Percentiles rank a stretch among this genome's conserved stretches.
phyloP scores from a whole-genome alignment of 92 coral and sea anemone species.

The Epizoanthus fatuus region DNA sequence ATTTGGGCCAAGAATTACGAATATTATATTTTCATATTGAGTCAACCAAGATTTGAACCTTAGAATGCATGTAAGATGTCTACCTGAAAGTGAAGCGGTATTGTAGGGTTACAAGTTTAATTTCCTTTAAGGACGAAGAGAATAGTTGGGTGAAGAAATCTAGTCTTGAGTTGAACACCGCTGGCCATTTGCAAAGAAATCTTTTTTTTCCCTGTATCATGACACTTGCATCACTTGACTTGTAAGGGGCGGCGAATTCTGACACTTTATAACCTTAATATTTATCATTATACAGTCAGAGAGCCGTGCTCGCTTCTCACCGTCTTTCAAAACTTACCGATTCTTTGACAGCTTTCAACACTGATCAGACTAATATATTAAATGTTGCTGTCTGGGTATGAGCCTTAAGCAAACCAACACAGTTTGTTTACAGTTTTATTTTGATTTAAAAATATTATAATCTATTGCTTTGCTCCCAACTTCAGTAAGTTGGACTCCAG shows the following conservation, averaged over 20 bases:
- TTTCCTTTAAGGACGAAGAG: background rate
- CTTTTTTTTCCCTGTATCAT: background rate
- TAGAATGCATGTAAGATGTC: background rate
- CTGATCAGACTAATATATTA: background rate
- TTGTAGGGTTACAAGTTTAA: background rate
- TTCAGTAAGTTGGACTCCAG: background rate
- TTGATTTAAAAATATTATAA: background rate
- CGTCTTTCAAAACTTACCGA: background rate
- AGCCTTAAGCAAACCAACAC: background rate
- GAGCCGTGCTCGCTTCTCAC: background rate
- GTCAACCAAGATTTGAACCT: background rate
- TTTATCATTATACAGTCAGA: background rate
- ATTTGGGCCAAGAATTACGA: background rate
- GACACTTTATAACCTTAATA: background rate
- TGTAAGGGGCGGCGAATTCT: background rate
- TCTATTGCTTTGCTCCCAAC: background rate
- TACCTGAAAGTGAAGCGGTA: background rate
- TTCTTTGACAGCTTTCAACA: background rate
- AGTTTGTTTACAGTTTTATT: background rate
- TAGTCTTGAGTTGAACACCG: background rate
- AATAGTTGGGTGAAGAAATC: background rate
- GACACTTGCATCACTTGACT: background rate
- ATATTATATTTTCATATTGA: background rate
- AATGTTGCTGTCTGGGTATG: background rate
- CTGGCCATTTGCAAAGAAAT: background rate